Evolutionary conservation across 2,113 vertebrate genomes (phyloP), one percentile per base, ranked within the genome.

Genomic region (Quiscalus mexicanus): DNA sequence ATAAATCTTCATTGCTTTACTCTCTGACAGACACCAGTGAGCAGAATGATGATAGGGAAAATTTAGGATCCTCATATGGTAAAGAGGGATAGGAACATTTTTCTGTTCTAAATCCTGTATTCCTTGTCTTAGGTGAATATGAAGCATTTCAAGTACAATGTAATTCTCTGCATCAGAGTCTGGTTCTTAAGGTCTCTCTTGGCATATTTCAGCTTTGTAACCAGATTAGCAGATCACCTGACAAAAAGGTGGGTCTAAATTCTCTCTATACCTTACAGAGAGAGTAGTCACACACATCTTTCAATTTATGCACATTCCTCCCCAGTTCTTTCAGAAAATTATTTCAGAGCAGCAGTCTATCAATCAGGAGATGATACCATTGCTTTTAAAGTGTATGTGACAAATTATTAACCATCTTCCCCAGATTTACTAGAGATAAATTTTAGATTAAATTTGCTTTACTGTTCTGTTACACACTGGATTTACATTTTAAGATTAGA

Each of bases 1-100:
- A 94, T 95, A 92, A 75, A 78, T 95, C 67, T 84, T 90, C 81
- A 50, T 89, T 86, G 39, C 58, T 47, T 44, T 81, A 37, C 16
- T 42, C 30, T 76, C 37, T 80, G 67, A 92, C 83, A 96, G 83
- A 93, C 19, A 90, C 39, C n/a, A 79, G 49, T n/a, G 39, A 94
- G 20, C 75, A 86, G 64, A 91, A 92, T 58, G 82, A 76, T 80
- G 42, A 84, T 70, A 70, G 33, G 64, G 52, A 86, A 62, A 13
- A 87, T 81, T 80, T 77, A 94, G 50, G 18, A n/a, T 74, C 53
- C 79, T 68, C 50, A 23, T 62, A 60, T 22, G 8, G 6, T 47
- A 52, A 82, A 89, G 63, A 75, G 22, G 30, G 18, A 44, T 53
- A 82, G 30, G 17, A 89, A 56, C 10, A 74, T 78, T 90, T 44